Percentiles rank a stretch among this genome's conserved stretches.
Conservation (phyloP, 2,113 vertebrate species). For the Aegithalos caudatus region DNA sequence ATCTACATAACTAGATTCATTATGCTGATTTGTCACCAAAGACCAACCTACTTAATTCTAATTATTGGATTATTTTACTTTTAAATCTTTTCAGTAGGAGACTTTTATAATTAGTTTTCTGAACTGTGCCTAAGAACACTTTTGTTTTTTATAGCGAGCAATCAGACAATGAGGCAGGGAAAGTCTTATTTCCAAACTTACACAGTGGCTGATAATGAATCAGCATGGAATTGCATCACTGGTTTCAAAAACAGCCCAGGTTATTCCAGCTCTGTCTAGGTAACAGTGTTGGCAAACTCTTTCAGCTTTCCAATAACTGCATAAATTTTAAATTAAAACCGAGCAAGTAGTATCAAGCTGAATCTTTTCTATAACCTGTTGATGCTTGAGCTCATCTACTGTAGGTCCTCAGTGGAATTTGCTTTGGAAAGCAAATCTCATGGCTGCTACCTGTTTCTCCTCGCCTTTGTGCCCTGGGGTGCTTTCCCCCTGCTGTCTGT, state of each 20-base stretch:
- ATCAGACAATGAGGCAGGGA: neutral
- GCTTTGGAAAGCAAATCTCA: neutral
- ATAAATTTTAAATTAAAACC: neutral
- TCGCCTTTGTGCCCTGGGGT: neutral
- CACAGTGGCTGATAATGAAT: neutral
- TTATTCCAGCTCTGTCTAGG: neutral
- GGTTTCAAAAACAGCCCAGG: neutral
- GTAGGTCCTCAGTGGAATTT: neutral
- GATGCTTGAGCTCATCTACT: neutral
- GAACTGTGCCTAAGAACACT: neutral
- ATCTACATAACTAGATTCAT: neutral
- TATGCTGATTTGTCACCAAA: slow-evolving; percentile 10
- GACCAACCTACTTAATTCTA: slow-evolving; percentile 36
- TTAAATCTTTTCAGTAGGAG: neutral
- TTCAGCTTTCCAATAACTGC: neutral
- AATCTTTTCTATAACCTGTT: neutral
- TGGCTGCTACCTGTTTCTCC: neutral
- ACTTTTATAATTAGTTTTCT: slow-evolving; percentile 27
- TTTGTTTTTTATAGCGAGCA: neutral
- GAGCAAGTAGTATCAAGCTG: neutral
- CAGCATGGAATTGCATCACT: neutral
- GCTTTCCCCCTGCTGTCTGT: neutral
- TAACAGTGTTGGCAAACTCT: neutral
- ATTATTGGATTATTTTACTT: slow-evolving; percentile 47
- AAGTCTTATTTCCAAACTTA: neutral